A percentile compares a stretch with the other conserved stretches of the same genome.
phyloP scores from a whole-genome alignment of 2,797 vertebrate species.

The Setipinna tenuifilis region DNA sequence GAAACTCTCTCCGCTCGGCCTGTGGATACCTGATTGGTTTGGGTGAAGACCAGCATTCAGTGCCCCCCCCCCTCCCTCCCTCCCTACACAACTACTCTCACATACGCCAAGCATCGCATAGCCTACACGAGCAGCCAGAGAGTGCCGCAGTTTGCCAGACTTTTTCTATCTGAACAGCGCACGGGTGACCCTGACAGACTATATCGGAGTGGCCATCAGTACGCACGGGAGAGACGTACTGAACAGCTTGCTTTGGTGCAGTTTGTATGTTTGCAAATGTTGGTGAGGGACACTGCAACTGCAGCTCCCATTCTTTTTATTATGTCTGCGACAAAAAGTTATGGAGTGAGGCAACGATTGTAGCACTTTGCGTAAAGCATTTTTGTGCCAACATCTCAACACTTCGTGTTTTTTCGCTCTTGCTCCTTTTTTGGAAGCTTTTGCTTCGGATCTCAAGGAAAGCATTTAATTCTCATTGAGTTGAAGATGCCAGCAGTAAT shows the following conservation, averaged over 20 bases:
- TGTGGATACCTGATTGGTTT: conserved; percentile 48
- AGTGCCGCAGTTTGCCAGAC: conserved; percentile 56
- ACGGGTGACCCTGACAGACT: conserved; percentile 11
- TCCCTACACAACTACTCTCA: conserved; percentile 20
- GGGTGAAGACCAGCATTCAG: conserved; percentile 22
- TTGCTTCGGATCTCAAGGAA: not conserved
- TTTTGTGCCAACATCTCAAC: not conserved
- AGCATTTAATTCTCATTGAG: not conserved
- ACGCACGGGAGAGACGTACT: not conserved
- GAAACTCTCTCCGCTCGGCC: not conserved
- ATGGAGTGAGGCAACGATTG: not conserved
- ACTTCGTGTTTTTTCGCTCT: not conserved
- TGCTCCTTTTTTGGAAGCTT: not conserved
- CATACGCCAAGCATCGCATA: conserved; percentile 2
- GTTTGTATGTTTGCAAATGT: not conserved
- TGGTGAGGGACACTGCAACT: not conserved
- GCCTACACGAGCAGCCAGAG: conserved; percentile 6
- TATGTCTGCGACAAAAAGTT: conserved; percentile 23
- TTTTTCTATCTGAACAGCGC: conserved; percentile 40
- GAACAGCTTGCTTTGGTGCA: not conserved
- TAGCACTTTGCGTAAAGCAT: not conserved
- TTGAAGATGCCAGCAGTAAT: conserved; percentile 8
- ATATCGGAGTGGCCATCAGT: not conserved
- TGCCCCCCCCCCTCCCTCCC: conserved; percentile 15
- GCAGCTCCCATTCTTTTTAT: conserved; percentile 38